Evolutionary conservation across 2,113 vertebrate genomes (phyloP).

Genomic region (Vicugna pacos): DNA sequence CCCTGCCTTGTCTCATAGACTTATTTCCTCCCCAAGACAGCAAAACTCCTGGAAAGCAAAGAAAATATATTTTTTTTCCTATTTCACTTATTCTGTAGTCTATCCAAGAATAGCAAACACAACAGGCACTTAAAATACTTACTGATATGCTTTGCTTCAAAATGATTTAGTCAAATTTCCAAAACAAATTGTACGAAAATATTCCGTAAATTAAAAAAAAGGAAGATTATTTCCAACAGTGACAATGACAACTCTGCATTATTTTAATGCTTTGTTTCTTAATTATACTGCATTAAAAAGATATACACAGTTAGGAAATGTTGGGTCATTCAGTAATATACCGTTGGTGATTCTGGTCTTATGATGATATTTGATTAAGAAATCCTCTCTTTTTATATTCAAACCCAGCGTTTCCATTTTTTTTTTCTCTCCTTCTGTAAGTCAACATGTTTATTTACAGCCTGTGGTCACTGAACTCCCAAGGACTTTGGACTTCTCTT

Average conservation of each 20-base stretch:
- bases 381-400: slow-evolving; percentile 15
- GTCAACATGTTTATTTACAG: slow-evolving; percentile 11
- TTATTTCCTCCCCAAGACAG: not conserved
- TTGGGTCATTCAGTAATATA: slow-evolving; percentile 3
- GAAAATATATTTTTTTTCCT: not conserved
- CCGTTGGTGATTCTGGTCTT: not conserved
- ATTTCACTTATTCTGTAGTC: not conserved
- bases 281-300: slow-evolving; percentile 52
- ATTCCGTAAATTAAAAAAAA: not conserved
- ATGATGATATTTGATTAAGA: slow-evolving; percentile 56
- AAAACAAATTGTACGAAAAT: not conserved
- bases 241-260: not conserved
- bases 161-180: not conserved
- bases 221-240: slow-evolving; percentile 12
- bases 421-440: slow-evolving; percentile 57
- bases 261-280: not conserved
- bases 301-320: not conserved
- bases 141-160: not conserved
- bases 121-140: slow-evolving; percentile 17
- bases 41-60: not conserved
- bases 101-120: slow-evolving; percentile 11
- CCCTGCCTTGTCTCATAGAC: not conserved
- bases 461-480: not conserved
- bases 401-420: not conserved
- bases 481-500: not conserved